phyloP scores from a whole-genome alignment of 2,888 invertebrate genomes.

The Meandrusa payeni region DNA sequence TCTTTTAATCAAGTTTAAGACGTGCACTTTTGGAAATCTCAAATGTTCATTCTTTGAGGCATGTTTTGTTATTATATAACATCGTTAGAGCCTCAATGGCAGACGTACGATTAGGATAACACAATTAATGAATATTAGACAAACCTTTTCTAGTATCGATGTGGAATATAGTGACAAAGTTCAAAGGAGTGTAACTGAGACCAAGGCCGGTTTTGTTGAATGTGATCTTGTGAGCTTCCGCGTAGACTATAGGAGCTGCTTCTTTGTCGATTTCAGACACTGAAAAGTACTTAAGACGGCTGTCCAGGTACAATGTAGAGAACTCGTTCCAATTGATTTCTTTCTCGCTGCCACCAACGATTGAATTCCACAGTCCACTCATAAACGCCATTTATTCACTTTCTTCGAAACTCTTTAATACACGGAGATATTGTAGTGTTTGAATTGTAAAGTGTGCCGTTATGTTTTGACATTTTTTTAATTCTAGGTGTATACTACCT shows the following conservation, averaged over 20 bases:
- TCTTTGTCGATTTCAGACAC: constrained; percentile 84
- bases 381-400: constrained; percentile 72
- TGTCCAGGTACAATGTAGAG: constrained; percentile 75
- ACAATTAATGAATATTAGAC: too few relatives aligned
- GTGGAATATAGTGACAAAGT: constrained; percentile 82
- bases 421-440: constrained; percentile 29
- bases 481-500: constrained; percentile 21
- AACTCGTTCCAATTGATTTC: constrained; percentile 64
- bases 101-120: too few relatives aligned
- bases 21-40: too few relatives aligned
- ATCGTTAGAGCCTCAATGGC: too few relatives aligned
- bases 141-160: constrained; percentile 85
- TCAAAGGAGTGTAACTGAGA: constrained; percentile 80
- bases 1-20: too few relatives aligned
- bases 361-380: constrained; percentile 71
- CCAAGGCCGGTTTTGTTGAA: constrained; percentile 75
- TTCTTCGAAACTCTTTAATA: constrained; percentile 38
- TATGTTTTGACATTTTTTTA: constrained; percentile 28
- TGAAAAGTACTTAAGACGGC: constrained; percentile 83
- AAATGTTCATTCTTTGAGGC: too few relatives aligned
- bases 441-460: constrained; percentile 34
- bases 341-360: constrained; percentile 67
- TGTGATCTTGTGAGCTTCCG: constrained; percentile 69
- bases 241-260: constrained; percentile 81
- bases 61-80: too few relatives aligned